A percentile compares a stretch with the other conserved stretches of the same genome.
Evolutionary conservation across 2,113 vertebrate species (phyloP).

Genomic region (Cebus imitator): DNA sequence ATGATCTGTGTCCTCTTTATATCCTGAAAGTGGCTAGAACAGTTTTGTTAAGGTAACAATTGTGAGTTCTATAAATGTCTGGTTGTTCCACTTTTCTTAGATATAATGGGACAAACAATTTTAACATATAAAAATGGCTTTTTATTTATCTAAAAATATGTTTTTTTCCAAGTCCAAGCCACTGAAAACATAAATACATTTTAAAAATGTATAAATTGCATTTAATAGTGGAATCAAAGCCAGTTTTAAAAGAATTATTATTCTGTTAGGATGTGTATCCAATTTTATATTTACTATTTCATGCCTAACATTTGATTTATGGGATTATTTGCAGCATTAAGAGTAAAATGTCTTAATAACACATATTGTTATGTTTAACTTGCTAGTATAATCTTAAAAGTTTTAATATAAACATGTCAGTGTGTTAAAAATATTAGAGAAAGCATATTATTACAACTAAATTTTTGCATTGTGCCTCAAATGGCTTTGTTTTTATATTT

Average conservation of each 20-base stretch:
- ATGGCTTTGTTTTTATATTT: conserved; percentile 64
- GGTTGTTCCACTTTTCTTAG: neutral
- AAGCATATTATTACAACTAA: neutral
- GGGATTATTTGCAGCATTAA: conserved; percentile 38
- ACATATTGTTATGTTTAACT: neutral
- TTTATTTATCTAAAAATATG: conserved; percentile 46
- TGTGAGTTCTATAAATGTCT: neutral
- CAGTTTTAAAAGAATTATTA: conserved; percentile 65
- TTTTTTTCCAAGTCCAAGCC: conserved; percentile 22
- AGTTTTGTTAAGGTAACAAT: conserved; percentile 4
- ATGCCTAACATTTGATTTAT: conserved; percentile 14
- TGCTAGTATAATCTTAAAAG: conserved; percentile 62
- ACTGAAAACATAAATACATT: conserved; percentile 38
- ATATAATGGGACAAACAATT: conserved; percentile 28
- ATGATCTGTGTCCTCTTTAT: conserved; percentile 8
- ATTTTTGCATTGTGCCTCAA: conserved; percentile 54
- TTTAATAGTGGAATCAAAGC: conserved; percentile 58
- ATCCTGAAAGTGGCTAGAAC: neutral
- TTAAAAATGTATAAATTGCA: conserved; percentile 58
- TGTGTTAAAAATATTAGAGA: conserved; percentile 68
- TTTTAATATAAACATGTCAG: conserved; percentile 62
- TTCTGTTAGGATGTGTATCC: conserved; percentile 43
- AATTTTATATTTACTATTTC: conserved; percentile 50
- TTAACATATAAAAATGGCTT: conserved; percentile 37
- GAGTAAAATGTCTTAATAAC: conserved; percentile 15